Base-by-base conservation (phyloP, 2,797 vertebrate species). In the Acanthiza pusilla region DNA sequence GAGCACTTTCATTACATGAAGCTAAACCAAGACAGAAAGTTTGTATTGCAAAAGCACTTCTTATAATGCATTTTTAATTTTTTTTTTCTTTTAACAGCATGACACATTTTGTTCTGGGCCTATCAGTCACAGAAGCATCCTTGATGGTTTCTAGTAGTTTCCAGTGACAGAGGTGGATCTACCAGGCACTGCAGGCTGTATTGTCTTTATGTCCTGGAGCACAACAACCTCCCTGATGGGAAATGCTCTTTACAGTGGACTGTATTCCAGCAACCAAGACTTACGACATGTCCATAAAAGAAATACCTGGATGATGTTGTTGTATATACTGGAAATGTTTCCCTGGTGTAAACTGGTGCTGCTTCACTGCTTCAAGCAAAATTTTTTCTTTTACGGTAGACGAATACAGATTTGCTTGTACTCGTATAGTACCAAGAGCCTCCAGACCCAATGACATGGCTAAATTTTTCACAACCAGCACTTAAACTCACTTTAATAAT, bases 371-470 rank as follows among this genome's bases (percentile, higher is more conserved):
- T 48, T 60, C 17, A 29, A 81, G 67, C 5, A 51, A 84, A 60
- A 22, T 63, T n/a, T 75, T 30, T 19, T 68, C 29, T 74, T 78
- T 85, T 36, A 36, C 18, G 55, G 42, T 8, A 48, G 43, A 61
- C 11, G 23, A 85, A 85, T 75, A 23, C 13, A 72, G 73, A 77
- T 42, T 47, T 45, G 9, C 14, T 82, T 66, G 13, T 23, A 25
- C 25, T 82, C 85, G 16, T 53, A 2, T 6, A 38, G 42, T 26
- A 66, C 19, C 26, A 78, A 71, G 57, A 79, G 11, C 29, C 51
- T 76, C 29, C 43, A 84, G 62, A 85, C 34, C 7, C 0, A 0
- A 51, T 50, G 34, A 34, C 2, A 7, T 3, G 6, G 60, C 29
- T 78, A 55, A 42, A 58, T 82, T 73, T 74, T 65, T 17, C 13